Evolutionary conservation across 2,888 invertebrate genomes (phyloP).

Genomic region (Cordilura impudica): DNA sequence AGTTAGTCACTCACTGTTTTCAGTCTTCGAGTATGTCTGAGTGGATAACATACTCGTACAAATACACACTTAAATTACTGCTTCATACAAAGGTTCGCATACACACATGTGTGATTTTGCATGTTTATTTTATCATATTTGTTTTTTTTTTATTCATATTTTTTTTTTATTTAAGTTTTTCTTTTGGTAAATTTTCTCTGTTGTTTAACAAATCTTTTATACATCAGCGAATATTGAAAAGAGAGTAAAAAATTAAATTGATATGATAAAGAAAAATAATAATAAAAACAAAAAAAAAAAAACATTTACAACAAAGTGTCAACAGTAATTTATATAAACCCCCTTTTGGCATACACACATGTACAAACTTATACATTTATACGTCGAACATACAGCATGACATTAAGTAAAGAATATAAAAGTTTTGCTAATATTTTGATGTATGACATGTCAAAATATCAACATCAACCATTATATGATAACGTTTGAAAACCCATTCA

Average conservation of each 20-base stretch:
- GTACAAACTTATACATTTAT: neutral
- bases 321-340: constrained; percentile 32
- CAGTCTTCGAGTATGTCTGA: constrained; percentile 59
- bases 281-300: constrained; percentile 1
- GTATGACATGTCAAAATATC: constrained; percentile 63
- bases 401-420: constrained; percentile 32
- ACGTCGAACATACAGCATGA: constrained; percentile 11
- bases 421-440: constrained; percentile 61
- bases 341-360: neutral
- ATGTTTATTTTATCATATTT: constrained; percentile 1
- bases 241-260: neutral
- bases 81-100: neutral
- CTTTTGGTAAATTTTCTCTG: neutral
- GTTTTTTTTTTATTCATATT: neutral
- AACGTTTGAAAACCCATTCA: constrained; percentile 50
- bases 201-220: constrained; percentile 27
- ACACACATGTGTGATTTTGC: neutral
- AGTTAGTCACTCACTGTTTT: constrained; percentile 54
- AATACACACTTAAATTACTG: neutral
- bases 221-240: constrained; percentile 28
- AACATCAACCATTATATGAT: constrained; percentile 57
- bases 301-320: constrained; percentile 37
- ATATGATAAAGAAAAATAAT: constrained; percentile 20
- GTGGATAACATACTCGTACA: constrained; percentile 37
- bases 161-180: constrained; percentile 18